phyloP scores from a whole-genome alignment of 2,797 vertebrate species.

The Apodemus agrarius region DNA sequence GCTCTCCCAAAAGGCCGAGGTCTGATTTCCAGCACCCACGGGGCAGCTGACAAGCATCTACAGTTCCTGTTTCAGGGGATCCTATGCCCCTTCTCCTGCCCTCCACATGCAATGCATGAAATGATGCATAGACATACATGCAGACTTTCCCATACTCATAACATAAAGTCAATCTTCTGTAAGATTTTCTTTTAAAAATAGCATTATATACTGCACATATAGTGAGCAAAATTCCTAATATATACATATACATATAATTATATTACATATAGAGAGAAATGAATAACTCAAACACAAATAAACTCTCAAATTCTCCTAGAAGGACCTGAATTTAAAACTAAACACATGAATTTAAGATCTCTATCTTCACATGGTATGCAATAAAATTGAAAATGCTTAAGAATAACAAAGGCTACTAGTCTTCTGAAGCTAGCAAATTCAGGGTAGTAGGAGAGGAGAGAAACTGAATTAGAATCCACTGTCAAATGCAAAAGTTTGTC shows the following conservation, averaged over 20 bases:
- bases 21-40: not conserved
- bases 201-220: not conserved
- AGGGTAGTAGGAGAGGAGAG: not conserved
- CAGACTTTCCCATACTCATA: not conserved
- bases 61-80: not conserved
- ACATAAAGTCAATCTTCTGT: not conserved
- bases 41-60: not conserved
- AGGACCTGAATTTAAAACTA: constrained; percentile 61
- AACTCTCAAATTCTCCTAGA: constrained; percentile 13
- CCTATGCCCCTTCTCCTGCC: not conserved
- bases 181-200: not conserved
- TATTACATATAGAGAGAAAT: not conserved
- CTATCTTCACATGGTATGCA: constrained; percentile 17
- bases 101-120: not conserved
- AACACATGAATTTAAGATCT: constrained; percentile 52
- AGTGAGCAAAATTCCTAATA: constrained; percentile 46
- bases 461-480: not conserved
- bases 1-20: not conserved
- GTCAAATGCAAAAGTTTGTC: not conserved
- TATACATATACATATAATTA: not conserved
- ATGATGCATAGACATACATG: not conserved
- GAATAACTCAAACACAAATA: constrained; percentile 49
- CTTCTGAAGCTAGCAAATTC: not conserved
- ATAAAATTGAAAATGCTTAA: constrained; percentile 40
- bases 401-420: not conserved